Conservation (phyloP, 2,113 vertebrate species). For the Ranitomeya imitator region DNA sequence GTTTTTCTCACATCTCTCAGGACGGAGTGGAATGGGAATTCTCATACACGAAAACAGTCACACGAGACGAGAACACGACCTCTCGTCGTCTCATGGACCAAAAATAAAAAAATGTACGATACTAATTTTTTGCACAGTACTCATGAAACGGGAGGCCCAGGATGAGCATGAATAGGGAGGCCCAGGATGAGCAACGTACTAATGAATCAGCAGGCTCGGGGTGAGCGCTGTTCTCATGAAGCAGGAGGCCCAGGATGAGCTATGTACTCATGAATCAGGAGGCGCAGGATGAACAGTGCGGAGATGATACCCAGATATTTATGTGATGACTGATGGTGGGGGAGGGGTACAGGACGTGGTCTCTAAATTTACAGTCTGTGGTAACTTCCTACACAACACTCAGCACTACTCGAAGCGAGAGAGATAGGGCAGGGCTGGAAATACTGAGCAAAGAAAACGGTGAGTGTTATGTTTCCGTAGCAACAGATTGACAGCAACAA, state of each 20-base stretch:
- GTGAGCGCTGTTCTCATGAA: neutral
- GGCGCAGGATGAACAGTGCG: neutral
- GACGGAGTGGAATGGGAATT: neutral
- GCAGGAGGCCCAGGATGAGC: neutral
- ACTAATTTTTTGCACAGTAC: neutral
- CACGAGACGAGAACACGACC: neutral
- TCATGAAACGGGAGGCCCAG: neutral
- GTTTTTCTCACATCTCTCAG: constrained; percentile 1
- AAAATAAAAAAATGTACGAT: neutral
- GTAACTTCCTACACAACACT: neutral
- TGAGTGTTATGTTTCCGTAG: neutral
- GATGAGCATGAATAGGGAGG: neutral
- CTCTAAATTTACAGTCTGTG: too few relatives aligned
- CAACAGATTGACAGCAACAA: neutral
- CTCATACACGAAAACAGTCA: neutral
- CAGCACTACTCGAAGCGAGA: neutral
- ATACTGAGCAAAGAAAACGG: neutral
- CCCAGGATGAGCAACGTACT: neutral
- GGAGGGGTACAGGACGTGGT: too few relatives aligned
- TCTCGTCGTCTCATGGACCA: neutral
- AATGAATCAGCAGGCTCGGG: neutral
- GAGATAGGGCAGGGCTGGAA: neutral
- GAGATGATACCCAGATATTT: neutral
- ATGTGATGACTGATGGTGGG: neutral
- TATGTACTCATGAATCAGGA: neutral